A percentile compares a stretch with the other conserved stretches of the same genome.
Evolutionary conservation across 2,888 invertebrate genomes (phyloP).

Genomic region (Nephrocerus scutellatus): DNA sequence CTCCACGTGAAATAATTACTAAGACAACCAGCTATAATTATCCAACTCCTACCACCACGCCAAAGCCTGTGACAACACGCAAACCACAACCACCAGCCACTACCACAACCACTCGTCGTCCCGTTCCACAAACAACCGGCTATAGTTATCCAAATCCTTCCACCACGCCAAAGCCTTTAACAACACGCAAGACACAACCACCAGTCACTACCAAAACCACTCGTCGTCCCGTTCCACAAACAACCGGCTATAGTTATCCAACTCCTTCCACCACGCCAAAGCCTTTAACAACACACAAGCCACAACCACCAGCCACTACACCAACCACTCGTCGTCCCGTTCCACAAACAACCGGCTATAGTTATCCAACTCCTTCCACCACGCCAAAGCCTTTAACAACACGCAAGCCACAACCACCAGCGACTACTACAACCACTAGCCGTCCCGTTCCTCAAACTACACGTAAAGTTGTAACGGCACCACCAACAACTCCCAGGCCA

Average conservation of each 20-base stretch:
- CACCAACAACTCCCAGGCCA: background rate
- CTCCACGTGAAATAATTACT: too few species aligned
- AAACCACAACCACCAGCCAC: conserved; percentile 14
- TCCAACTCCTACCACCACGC: conserved; percentile 27
- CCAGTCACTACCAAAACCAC: conserved; percentile 3
- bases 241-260: conserved; percentile 2
- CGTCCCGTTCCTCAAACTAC: conserved; percentile 22
- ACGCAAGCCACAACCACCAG: conserved; percentile 18
- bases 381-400: conserved; percentile 1
- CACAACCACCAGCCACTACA: conserved; percentile 23
- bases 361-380: background rate
- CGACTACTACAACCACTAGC: conserved; percentile 14
- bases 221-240: background rate
- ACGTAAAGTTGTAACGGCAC: background rate
- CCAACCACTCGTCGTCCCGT: conserved; percentile 4
- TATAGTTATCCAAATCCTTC: background rate
- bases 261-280: conserved; percentile 1
- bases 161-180: conserved; percentile 1
- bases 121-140: conserved; percentile 10
- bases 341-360: background rate
- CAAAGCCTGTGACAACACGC: conserved; percentile 24
- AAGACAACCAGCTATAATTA: conserved; percentile 21
- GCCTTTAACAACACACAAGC: conserved; percentile 20
- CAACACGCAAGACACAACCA: conserved; percentile 11
- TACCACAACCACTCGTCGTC: conserved; percentile 12